Conservation (phyloP, 1,140 invertebrate species). For the Solenopsis invicta region DNA sequence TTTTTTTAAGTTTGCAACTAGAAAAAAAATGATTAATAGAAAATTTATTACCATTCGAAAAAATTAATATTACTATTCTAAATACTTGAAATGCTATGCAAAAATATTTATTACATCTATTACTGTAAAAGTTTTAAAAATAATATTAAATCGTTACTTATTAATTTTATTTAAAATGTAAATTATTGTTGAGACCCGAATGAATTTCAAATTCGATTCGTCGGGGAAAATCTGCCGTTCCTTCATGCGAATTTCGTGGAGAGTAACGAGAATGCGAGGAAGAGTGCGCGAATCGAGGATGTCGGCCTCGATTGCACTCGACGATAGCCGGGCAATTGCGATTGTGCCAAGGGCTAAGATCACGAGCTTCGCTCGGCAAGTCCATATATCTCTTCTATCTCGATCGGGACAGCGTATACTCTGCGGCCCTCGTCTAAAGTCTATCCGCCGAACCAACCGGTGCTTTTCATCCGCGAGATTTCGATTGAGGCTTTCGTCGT, state of each 20-base stretch:
- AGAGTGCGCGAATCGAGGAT: constrained; percentile 47
- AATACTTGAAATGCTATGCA: no score
- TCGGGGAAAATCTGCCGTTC: constrained; percentile 2
- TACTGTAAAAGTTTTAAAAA: not conserved
- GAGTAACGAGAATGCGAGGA: not conserved
- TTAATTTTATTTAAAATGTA: not conserved
- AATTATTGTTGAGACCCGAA: not conserved
- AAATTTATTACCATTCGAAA: constrained; percentile 2
- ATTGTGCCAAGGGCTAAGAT: constrained; percentile 66
- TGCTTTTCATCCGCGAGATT: constrained; percentile 57
- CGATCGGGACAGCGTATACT: constrained; percentile 61
- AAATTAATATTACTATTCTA: not conserved
- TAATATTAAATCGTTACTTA: not conserved
- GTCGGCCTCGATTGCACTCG: constrained; percentile 48
- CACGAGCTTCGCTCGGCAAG: constrained; percentile 56
- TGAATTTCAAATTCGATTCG: not conserved
- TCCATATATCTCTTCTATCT: constrained; percentile 69
- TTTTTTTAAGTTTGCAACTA: not conserved
- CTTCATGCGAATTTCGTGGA: constrained; percentile 7
- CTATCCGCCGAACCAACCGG: constrained; percentile 30
- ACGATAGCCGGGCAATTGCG: constrained; percentile 65
- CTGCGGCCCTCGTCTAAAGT: constrained; percentile 50
- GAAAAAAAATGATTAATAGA: not conserved
- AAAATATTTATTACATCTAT: not conserved
- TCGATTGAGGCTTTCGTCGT: constrained; percentile 50